Conservation (phyloP, 2,888 invertebrate genomes). For the Blera fallax region DNA sequence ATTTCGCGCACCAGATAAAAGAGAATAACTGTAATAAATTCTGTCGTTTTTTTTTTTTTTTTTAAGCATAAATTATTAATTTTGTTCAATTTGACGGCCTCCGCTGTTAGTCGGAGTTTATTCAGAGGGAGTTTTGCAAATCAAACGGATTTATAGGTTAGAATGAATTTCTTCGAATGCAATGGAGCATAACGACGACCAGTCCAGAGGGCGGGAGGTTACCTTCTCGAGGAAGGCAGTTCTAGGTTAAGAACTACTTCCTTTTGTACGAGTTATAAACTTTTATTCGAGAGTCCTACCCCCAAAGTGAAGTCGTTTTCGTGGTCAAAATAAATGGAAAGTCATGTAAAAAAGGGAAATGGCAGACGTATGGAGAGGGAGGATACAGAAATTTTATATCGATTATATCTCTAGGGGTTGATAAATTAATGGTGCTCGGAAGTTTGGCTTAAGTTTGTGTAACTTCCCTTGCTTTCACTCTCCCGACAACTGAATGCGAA, state of each 20-base stretch:
- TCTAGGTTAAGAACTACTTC: background rate
- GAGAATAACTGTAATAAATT: background rate
- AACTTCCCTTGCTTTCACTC: background rate
- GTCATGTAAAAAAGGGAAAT: background rate
- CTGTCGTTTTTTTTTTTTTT: background rate
- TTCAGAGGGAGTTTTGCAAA: slow-evolving; percentile 7
- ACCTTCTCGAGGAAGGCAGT: background rate
- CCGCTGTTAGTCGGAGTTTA: background rate
- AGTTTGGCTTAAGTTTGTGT: slow-evolving; percentile 9
- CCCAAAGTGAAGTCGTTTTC: slow-evolving; percentile 1
- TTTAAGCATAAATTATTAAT: background rate
- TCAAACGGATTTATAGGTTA: slow-evolving; percentile 34
- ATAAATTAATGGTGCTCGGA: slow-evolving; percentile 45
- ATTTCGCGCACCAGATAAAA: slow-evolving; percentile 6
- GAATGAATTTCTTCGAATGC: slow-evolving; percentile 29
- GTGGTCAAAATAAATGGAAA: slow-evolving; percentile 20
- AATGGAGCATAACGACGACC: background rate
- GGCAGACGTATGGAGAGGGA: background rate
- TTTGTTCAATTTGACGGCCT: background rate
- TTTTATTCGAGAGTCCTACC: background rate
- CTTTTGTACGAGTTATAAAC: slow-evolving; percentile 7
- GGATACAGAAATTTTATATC: slow-evolving; percentile 12
- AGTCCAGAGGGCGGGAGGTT: background rate
- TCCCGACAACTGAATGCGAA: background rate
- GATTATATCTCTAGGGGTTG: slow-evolving; percentile 21